Percentiles rank a stretch among this genome's conserved stretches.
Evolutionary conservation across 2,888 invertebrate species (phyloP).

Genomic region (Diplazon laetatorius): DNA sequence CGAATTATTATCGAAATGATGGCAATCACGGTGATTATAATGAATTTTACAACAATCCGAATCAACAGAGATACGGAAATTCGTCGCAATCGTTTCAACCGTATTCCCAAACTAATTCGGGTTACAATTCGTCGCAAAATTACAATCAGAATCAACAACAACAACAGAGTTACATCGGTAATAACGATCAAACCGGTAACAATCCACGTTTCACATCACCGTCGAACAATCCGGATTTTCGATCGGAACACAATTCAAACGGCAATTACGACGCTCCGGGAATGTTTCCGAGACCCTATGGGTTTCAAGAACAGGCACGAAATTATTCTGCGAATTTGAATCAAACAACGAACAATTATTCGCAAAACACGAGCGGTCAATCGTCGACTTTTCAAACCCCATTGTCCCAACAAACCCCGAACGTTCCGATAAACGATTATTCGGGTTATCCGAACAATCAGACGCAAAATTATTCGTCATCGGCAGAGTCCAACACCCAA

Average conservation of each 20-base stretch:
- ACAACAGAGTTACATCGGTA: conserved; percentile 61
- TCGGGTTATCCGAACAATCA: conserved; percentile 73
- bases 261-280: conserved; percentile 75
- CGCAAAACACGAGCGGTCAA: conserved; percentile 70
- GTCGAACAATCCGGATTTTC: conserved; percentile 70
- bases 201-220: conserved; percentile 66
- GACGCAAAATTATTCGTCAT: conserved; percentile 71
- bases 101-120: conserved; percentile 72
- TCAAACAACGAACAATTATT: conserved; percentile 74
- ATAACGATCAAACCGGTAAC: conserved; percentile 59
- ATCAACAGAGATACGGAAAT: conserved; percentile 75
- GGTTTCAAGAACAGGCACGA: conserved; percentile 77
- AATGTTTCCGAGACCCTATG: conserved; percentile 74
- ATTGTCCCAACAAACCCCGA: conserved; percentile 72
- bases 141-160: conserved; percentile 58
- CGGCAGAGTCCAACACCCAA: conserved; percentile 69
- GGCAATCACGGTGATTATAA: conserved; percentile 71
- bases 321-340: conserved; percentile 74
- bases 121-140: conserved; percentile 70
- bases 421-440: conserved; percentile 75
- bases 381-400: conserved; percentile 71
- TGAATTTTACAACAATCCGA: conserved; percentile 77
- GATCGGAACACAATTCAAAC: conserved; percentile 72
- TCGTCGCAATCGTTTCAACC: conserved; percentile 72
- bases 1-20: conserved; percentile 77